phyloP scores from a whole-genome alignment of 2,113 vertebrate species.

The Ondatra zibethicus region DNA sequence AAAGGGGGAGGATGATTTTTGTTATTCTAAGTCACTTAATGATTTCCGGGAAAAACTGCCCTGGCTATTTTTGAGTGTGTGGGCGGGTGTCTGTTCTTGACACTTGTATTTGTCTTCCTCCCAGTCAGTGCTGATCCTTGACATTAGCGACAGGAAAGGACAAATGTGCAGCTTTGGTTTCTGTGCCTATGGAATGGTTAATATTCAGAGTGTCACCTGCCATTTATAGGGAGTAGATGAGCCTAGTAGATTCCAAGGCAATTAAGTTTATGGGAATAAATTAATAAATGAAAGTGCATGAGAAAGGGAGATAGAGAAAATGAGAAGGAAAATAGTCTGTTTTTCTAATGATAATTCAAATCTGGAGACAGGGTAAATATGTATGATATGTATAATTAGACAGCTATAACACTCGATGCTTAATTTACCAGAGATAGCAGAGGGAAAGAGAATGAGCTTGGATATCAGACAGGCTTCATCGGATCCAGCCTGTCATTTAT shows the following conservation, averaged over 20 bases:
- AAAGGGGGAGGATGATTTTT: background rate
- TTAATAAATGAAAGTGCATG: conserved; percentile 5
- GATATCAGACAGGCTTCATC: conserved; percentile 13
- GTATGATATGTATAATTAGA: background rate
- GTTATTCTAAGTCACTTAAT: background rate
- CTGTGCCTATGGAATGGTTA: background rate
- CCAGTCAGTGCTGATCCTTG: background rate
- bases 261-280: conserved; percentile 30
- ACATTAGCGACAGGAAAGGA: background rate
- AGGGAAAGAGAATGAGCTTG: conserved; percentile 8
- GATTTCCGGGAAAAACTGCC: background rate
- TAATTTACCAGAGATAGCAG: background rate
- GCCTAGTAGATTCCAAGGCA: background rate
- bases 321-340: background rate
- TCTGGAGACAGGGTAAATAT: background rate
- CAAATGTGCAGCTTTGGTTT: background rate
- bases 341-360: background rate
- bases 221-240: background rate
- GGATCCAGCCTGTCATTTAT: background rate
- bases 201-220: background rate
- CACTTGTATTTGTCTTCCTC: background rate
- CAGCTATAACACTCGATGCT: background rate
- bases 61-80: background rate
- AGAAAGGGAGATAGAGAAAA: background rate
- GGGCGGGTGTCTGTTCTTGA: background rate